Evolutionary conservation across 1,140 invertebrate genomes (phyloP), one percentile per base, ranked within the genome.

Genomic region (Sinella curviseta): DNA sequence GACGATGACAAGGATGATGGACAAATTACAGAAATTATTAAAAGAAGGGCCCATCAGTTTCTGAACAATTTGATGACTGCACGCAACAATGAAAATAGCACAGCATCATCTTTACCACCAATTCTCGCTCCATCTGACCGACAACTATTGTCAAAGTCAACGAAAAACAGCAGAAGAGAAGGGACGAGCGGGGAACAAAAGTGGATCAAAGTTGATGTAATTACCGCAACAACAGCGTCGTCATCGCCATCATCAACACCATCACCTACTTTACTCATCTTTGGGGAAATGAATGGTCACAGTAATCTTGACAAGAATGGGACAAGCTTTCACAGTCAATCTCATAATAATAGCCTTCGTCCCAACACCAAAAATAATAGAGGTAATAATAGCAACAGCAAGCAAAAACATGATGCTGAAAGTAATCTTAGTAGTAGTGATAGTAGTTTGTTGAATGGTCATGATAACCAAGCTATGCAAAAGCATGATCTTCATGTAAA

Each of bases 201-300:
- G 81, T 84, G 83, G 83, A 84, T 82, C 83, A 84, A 81, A 84
- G 81, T 83, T 81, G 81, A 82, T 74, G 79, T 83, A 65, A 82
- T 83, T 83, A 83, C 80, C 12, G 24, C 65, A 14, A 14, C 65
- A 70, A 30, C 65, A 70, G 2, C 65, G n/a, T 70, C 78, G 73
- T 78, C 81, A 80, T 84, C 81, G 77, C 81, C 83, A 26, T 60
- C 57, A 60, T 26, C 57, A 60, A 17, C 78, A 76, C 77, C 81
- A 79, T 84, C 81, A 81, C 81, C 83, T 84, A 82, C 83, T 84
- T 83, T 74, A 34, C 24, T 48, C 14, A 31, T 3, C 3, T 60
- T 26, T 60, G 57, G 33, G 74, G 20, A 60, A 26, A 60, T 60
- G 57, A 60, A 60, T 60, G 24, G 57, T 60, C 57, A 60, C 24